phyloP scores from a whole-genome alignment of 1,140 invertebrate species.

The silkworm (Bombyx mori) region ASM3026992v2 NC_085110.1:11214001-11214500 shows the following conservation, averaged over 20 bases:
- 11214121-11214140: conserved; percentile 4
- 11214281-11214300: too few species aligned
- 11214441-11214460: conserved; percentile 60
- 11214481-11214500: conserved; percentile 45
- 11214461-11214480: conserved; percentile 40
- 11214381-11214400: conserved; percentile 18
- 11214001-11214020: conserved; percentile 57
- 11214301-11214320: too few species aligned
- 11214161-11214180: too few species aligned
- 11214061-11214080: conserved; percentile 70
- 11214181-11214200: too few species aligned
- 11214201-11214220: too few species aligned
- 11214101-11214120: conserved; percentile 35
- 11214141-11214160: neutral
- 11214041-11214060: conserved; percentile 69
- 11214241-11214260: too few species aligned
- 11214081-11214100: conserved; percentile 53
- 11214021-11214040: conserved; percentile 47
- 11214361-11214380: too few species aligned
- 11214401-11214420: conserved; percentile 62
- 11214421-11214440: conserved; percentile 50
- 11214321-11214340: too few species aligned
- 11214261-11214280: too few species aligned
- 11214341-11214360: too few species aligned
- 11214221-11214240: too few species aligned